Percentiles rank a stretch among this genome's conserved stretches.
phyloP scores from a whole-genome alignment of 2,888 invertebrate species.

The Yponomeuta plumbellus region DNA sequence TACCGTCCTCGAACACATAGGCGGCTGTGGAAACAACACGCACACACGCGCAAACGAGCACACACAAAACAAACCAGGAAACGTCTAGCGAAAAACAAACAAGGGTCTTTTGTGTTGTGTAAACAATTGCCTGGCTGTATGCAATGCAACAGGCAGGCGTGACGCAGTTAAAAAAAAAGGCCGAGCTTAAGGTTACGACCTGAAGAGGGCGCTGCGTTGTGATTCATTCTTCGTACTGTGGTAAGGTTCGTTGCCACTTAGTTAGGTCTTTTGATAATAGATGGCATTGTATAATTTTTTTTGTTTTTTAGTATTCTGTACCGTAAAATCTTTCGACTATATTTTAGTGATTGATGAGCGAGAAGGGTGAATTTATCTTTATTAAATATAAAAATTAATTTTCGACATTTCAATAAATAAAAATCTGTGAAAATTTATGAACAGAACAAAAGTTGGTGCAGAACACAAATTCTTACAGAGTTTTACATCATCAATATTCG shows the following conservation, averaged over 20 bases:
- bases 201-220: conserved; percentile 45
- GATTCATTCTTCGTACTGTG: not conserved
- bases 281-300: conserved; percentile 37
- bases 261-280: conserved; percentile 29
- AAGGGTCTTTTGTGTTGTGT: conserved; percentile 76
- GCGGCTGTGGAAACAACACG: conserved; percentile 67
- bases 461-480: too few relatives aligned
- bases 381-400: too few relatives aligned
- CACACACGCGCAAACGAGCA: conserved; percentile 45
- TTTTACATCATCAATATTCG: too few relatives aligned
- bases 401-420: too few relatives aligned
- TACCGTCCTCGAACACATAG: conserved; percentile 58
- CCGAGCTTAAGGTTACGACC: conserved; percentile 49
- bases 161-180: conserved; percentile 39
- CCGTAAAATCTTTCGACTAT: too few relatives aligned
- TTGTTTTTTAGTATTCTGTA: too few relatives aligned
- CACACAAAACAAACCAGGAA: conserved; percentile 77
- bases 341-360: too few relatives aligned
- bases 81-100: conserved; percentile 77
- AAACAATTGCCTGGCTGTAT: conserved; percentile 71
- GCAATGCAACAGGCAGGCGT: conserved; percentile 75
- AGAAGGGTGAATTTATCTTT: too few relatives aligned
- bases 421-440: too few relatives aligned
- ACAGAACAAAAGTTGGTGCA: too few relatives aligned
- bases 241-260: not conserved